Conservation (phyloP, 1,140 invertebrate genomes). For the Arctopsyche grandis region DNA sequence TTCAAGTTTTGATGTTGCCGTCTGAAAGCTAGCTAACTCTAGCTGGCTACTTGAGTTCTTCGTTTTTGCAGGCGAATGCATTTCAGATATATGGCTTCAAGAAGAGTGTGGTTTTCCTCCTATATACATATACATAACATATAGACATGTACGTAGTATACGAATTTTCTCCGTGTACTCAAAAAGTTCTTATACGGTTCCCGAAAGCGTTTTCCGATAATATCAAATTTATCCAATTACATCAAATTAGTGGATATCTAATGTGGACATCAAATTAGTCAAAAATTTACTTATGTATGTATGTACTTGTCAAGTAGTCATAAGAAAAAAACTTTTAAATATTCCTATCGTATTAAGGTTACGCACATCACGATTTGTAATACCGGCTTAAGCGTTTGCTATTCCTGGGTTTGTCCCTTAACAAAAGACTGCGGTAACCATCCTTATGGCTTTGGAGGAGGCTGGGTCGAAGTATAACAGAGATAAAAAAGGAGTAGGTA, state of each 20-base stretch:
- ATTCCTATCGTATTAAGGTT: too few relatives aligned
- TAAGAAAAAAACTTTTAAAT: too few relatives aligned
- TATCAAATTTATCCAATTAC: conserved; percentile 5
- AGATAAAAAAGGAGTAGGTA: background rate
- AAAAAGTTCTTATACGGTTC: conserved; percentile 11
- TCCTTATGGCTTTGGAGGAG: background rate
- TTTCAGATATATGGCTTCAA: background rate
- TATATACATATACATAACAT: too few relatives aligned
- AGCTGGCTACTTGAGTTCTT: background rate
- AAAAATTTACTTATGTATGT: too few relatives aligned
- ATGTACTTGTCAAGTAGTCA: too few relatives aligned
- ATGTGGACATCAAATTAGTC: too few relatives aligned
- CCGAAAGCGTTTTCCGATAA: conserved; percentile 36
- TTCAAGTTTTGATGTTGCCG: conserved; percentile 15
- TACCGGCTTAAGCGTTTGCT: conserved; percentile 30
- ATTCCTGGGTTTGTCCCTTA: conserved; percentile 20
- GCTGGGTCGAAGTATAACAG: background rate
- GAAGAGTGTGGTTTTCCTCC: too few relatives aligned
- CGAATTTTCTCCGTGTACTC: background rate
- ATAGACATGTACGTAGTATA: too few relatives aligned
- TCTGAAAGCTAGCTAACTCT: background rate
- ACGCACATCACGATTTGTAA: conserved; percentile 11
- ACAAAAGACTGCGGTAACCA: conserved; percentile 23
- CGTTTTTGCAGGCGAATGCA: background rate
- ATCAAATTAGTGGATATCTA: too few relatives aligned